Conservation (phyloP, 2,797 vertebrate genomes). For the Halcyon leucocephala region DNA sequence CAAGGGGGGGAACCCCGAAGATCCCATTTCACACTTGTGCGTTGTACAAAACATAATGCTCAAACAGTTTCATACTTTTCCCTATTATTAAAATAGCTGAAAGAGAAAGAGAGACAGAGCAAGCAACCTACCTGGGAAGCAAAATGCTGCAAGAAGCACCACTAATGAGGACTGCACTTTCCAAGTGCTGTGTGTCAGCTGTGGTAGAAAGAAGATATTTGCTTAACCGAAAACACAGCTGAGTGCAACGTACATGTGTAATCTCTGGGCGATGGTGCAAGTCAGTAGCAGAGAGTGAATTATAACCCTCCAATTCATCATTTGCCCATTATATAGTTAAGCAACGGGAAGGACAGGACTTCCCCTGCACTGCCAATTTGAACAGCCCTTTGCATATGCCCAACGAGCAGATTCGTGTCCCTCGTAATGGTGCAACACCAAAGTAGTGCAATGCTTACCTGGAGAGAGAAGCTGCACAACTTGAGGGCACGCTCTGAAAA, state of each 20-base stretch:
- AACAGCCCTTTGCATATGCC: background rate
- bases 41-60: background rate
- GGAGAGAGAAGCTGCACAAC: background rate
- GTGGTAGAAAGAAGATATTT: conserved; percentile 55
- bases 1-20: background rate
- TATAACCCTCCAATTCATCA: conserved; percentile 31
- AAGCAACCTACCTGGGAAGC: conserved; percentile 51
- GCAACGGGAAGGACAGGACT: conserved; percentile 1
- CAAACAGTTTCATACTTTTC: background rate
- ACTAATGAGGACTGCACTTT: background rate
- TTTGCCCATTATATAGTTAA: conserved; percentile 6
- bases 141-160: conserved; percentile 18
- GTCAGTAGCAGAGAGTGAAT: conserved; percentile 41
- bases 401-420: conserved; percentile 13
- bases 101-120: background rate
- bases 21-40: background rate
- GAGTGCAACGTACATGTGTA: conserved; percentile 5
- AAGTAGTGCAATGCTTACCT: conserved; percentile 11
- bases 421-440: background rate
- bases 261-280: conserved; percentile 21
- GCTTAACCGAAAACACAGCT: conserved; percentile 62
- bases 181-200: conserved; percentile 52
- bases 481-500: background rate
- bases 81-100: background rate
- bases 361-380: background rate